These are phyloP conservation scores for Aplochiton taeniatus DNA, from an alignment of 2,797 vertebrate genomes.

Conservation along the genomic window DNA sequence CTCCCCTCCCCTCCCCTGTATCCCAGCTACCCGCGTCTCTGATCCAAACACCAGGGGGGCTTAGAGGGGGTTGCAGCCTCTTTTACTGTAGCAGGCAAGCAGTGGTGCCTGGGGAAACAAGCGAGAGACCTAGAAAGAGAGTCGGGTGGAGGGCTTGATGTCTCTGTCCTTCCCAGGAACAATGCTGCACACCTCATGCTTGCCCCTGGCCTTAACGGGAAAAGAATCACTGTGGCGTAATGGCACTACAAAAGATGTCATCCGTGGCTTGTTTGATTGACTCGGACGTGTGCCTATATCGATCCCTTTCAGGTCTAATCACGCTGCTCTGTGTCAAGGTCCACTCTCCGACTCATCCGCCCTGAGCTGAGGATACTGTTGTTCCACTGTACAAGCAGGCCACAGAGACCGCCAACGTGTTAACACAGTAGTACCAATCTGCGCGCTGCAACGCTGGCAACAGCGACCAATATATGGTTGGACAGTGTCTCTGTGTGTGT, in stretches of 20 bases:
- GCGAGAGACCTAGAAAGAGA: conserved; percentile 2
- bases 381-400: conserved; percentile 9
- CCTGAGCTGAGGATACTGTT: conserved; percentile 26
- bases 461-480: conserved; percentile 11
- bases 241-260: conserved; percentile 37
- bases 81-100: too few species aligned
- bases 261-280: conserved; percentile 54
- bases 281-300: conserved; percentile 54
- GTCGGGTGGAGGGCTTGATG: neutral
- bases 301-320: conserved; percentile 57
- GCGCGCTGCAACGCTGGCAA: conserved; percentile 36
- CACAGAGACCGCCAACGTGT: conserved; percentile 24
- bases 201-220: conserved; percentile 33
- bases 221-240: conserved; percentile 31
- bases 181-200: conserved; percentile 19
- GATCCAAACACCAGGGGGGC: too few species aligned
- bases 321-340: conserved; percentile 52
- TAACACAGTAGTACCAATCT: conserved; percentile 22
- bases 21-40: neutral
- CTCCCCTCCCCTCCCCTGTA: neutral
- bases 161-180: conserved; percentile 34
- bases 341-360: conserved; percentile 45
- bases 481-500: neutral
- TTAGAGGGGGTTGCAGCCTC: too few species aligned
- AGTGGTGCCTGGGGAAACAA: neutral